Evolutionary conservation across 2,888 invertebrate species (phyloP).

Genomic region (Polymixis flavicincta): DNA sequence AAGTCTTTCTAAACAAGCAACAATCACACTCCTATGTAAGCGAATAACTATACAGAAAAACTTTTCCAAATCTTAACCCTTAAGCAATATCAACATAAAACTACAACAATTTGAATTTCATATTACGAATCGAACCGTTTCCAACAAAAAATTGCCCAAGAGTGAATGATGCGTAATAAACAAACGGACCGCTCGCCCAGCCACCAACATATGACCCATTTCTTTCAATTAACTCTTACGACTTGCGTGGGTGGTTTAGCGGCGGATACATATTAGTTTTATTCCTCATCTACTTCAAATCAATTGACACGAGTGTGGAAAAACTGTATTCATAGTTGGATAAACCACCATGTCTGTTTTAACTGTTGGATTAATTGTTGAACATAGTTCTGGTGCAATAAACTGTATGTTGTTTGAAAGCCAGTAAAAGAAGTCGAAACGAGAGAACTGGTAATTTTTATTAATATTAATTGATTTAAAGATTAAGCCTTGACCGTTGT

Average conservation of each 20-base stretch:
- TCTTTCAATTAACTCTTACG: constrained; percentile 66
- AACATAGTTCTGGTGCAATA: background rate
- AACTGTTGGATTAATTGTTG: constrained; percentile 15
- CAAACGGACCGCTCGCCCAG: constrained; percentile 32
- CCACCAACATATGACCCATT: constrained; percentile 65
- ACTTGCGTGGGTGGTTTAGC: constrained; percentile 61
- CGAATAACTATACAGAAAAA: background rate
- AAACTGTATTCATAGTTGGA: constrained; percentile 33
- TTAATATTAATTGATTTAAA: background rate
- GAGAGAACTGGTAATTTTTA: background rate
- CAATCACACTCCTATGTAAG: background rate
- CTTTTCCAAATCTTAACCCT: background rate
- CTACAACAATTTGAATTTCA: constrained; percentile 19
- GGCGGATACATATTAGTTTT: constrained; percentile 63
- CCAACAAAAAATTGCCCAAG: constrained; percentile 25
- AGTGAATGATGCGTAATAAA: constrained; percentile 59
- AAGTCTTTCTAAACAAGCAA: background rate
- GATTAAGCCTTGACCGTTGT: background rate
- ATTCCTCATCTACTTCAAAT: constrained; percentile 61
- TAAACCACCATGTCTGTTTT: constrained; percentile 10
- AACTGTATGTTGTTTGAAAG: constrained; percentile 10
- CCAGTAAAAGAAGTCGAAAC: background rate
- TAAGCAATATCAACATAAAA: background rate
- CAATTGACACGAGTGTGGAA: constrained; percentile 54
- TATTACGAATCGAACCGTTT: constrained; percentile 17